Conservation (phyloP, 1,140 invertebrate species). For the Goniozus legneri region DNA sequence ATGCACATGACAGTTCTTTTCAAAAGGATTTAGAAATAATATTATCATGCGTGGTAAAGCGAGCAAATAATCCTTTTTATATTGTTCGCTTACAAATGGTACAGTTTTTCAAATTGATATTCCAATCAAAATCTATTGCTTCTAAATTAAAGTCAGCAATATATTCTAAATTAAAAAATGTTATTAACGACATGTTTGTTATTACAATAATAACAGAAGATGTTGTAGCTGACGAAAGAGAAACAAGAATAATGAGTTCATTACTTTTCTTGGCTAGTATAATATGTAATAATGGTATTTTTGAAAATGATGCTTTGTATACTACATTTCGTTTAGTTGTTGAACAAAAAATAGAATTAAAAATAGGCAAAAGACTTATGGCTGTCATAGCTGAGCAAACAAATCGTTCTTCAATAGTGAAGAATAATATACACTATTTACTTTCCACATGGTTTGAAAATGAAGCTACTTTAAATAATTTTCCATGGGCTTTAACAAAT, state of each 20-base stretch:
- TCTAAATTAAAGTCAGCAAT: slow-evolving; percentile 33
- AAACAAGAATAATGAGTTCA: slow-evolving; percentile 38
- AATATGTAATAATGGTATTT: slow-evolving; percentile 40
- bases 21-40: slow-evolving; percentile 27
- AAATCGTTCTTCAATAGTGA: slow-evolving; percentile 31
- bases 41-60: slow-evolving; percentile 37
- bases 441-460: slow-evolving; percentile 23
- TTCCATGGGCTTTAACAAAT: slow-evolving; percentile 43
- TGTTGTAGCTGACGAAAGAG: slow-evolving; percentile 41
- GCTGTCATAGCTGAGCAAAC: slow-evolving; percentile 21
- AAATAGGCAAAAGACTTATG: slow-evolving; percentile 37
- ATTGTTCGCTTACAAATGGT: slow-evolving; percentile 44
- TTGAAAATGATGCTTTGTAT: slow-evolving; percentile 44
- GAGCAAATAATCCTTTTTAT: slow-evolving; percentile 39
- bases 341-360: slow-evolving; percentile 36
- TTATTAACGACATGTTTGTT: slow-evolving; percentile 21
- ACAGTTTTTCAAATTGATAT: slow-evolving; percentile 35
- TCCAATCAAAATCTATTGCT: slow-evolving; percentile 23
- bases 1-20: slow-evolving; percentile 20
- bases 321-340: slow-evolving; percentile 40
- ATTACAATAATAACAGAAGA: slow-evolving; percentile 14
- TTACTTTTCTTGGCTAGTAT: slow-evolving; percentile 43
- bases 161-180: slow-evolving; percentile 31
- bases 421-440: slow-evolving; percentile 45
- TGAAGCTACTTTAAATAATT: slow-evolving; percentile 26